Evolutionary conservation across 2,888 invertebrate species (phyloP), one percentile per base, ranked within the genome.

Genomic region (Drosophila melanosoma): DNA sequence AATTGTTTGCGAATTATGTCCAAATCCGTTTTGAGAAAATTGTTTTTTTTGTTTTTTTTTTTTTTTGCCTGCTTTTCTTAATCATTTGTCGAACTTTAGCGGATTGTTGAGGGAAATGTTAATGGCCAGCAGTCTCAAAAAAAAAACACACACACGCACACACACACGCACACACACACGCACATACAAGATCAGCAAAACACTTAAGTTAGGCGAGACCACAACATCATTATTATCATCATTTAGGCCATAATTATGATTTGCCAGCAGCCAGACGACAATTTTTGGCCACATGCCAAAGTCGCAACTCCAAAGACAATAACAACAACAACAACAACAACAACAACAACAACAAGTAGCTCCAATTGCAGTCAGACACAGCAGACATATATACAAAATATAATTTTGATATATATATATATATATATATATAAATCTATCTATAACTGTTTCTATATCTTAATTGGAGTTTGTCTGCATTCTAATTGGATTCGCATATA

Each of bases 401-500:
- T 38, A 29, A 29, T 29, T 29, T 29, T 4, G 29, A 60, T 36
- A 32, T 11, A 35, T 48, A 20, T 75, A 60, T 52, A 29, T 36
- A 23, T 33, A 57, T 15, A 53, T 42, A 40, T 42, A 51, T 62
- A 38, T 59, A 23, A 45, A 57, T 70, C 62, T 59, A 65, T 71
- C 40, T 66, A 71, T 69, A 69, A 45, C 38, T 35, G 52, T 63
- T 52, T 36, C 49, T 32, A 58, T 62, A 67, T 58, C 62, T 80
- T 84, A 87, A 83, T 87, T 87, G 74, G 70, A 78, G 72, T 78
- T 80, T 75, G 86, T 78, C 76, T 78, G 74, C 66, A 48, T 51
- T 75, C 76, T 71, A 82, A 64, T 72, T 76, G 76, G 53, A 59
- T 64, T 68, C 40, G 60, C 67, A 54, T 51, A 42, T 11, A n/a